A percentile compares a stretch with the other conserved stretches of the same genome.
phyloP scores from a whole-genome alignment of 23 tunicate genomes.

The Botrylloides violaceus region DNA sequence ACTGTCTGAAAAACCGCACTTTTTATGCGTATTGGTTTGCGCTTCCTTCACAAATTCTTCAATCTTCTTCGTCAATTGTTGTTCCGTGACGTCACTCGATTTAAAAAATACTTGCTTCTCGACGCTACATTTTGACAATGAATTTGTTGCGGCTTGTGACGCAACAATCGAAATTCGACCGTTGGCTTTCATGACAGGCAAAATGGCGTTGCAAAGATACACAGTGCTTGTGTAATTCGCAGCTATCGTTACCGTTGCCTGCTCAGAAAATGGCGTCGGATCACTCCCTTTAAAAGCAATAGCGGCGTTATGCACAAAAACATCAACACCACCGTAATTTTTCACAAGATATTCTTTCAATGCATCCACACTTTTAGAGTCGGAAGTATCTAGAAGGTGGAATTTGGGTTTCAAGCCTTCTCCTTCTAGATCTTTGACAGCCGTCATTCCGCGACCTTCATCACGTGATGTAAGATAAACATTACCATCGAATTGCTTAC shows the following conservation, averaged over 20 bases:
- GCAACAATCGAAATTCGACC: constrained; percentile 77
- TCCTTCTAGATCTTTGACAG: constrained; percentile 42
- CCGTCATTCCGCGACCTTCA: constrained; percentile 52
- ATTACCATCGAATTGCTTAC: constrained; percentile 49
- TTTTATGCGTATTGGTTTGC: constrained; percentile 20
- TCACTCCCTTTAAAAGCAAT: constrained; percentile 60
- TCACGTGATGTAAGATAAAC: constrained; percentile 74
- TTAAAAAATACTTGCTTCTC: constrained; percentile 48
- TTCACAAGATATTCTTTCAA: constrained; percentile 22
- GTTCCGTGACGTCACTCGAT: constrained; percentile 68
- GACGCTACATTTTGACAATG: constrained; percentile 47
- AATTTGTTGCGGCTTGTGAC: constrained; percentile 18
- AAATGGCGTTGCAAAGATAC: constrained; percentile 24
- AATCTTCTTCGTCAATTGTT: constrained; percentile 42
- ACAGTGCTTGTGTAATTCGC: constrained; percentile 52
- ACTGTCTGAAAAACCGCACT: constrained; percentile 42
- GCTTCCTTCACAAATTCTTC: constrained; percentile 70
- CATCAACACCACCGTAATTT: constrained; percentile 79
- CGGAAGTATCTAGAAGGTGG: constrained; percentile 73
- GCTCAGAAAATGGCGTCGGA: constrained; percentile 48
- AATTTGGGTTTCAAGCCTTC: constrained; percentile 70
- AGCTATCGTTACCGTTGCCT: constrained; percentile 57
- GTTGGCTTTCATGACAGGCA: constrained; percentile 47
- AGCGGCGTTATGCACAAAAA: constrained; percentile 84
- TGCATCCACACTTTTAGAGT: constrained; percentile 31